Conservation (phyloP, 1,140 invertebrate species). For the Heliconius eleuchia region DNA sequence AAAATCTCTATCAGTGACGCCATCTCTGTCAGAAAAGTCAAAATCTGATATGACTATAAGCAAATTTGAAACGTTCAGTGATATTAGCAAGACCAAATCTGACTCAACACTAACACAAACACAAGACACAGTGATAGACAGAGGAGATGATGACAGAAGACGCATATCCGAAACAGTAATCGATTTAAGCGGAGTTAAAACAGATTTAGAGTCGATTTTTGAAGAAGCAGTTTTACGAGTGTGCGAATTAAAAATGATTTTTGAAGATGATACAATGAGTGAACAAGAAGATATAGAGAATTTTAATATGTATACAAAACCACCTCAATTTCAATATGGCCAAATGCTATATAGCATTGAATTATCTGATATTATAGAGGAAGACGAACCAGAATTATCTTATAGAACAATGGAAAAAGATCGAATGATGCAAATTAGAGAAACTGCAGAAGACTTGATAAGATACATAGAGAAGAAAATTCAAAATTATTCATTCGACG, state of each 20-base stretch:
- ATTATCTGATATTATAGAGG: conserved; percentile 73
- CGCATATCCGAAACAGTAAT: conserved; percentile 71
- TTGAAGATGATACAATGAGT: conserved; percentile 68
- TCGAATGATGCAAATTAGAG: conserved; percentile 43
- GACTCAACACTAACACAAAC: conserved; percentile 72
- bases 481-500: conserved; percentile 43
- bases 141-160: conserved; percentile 55
- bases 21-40: conserved; percentile 71
- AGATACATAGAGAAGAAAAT: conserved; percentile 65
- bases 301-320: conserved; percentile 69
- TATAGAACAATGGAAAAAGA: conserved; percentile 60
- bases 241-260: conserved; percentile 54
- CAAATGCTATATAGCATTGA: conserved; percentile 69
- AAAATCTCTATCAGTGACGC: conserved; percentile 64
- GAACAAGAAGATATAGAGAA: conserved; percentile 73
- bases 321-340: conserved; percentile 54
- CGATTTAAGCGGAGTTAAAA: conserved; percentile 68
- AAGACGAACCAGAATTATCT: conserved; percentile 72
- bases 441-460: conserved; percentile 61
- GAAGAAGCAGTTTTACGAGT: conserved; percentile 61
- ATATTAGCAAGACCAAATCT: conserved; percentile 75
- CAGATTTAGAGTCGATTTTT: conserved; percentile 71
- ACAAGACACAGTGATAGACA: conserved; percentile 74
- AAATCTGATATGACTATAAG: conserved; percentile 79
- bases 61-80: conserved; percentile 73